Conservation (phyloP, 2,888 invertebrate genomes). For the Cephus nigrinus region DNA sequence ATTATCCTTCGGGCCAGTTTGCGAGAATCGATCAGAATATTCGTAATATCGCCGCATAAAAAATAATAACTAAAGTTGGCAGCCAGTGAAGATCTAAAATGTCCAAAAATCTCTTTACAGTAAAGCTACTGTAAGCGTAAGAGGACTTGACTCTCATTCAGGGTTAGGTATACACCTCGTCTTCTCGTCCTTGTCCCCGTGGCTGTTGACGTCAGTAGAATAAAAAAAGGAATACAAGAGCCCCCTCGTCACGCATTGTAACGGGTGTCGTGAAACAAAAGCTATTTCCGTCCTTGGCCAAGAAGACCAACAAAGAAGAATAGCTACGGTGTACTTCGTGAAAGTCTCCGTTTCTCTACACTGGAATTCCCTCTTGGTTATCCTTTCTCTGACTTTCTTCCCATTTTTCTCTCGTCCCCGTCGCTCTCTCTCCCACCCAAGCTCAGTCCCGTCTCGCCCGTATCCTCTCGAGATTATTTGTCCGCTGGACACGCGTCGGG, state of each 20-base stretch:
- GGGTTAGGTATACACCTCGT: background rate
- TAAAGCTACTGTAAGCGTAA: background rate
- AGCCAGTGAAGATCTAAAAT: too few relatives aligned
- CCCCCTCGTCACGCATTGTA: background rate
- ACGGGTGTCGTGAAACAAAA: background rate
- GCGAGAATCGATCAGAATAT: background rate
- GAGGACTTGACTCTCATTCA: background rate
- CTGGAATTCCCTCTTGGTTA: background rate
- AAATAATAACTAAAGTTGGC: background rate
- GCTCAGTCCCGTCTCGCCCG: background rate
- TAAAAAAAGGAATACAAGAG: background rate
- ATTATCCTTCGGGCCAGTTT: background rate
- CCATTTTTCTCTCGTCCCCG: background rate
- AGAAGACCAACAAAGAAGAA: background rate
- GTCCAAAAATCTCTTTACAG: background rate
- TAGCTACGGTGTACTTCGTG: background rate
- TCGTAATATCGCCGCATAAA: background rate
- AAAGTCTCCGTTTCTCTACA: background rate
- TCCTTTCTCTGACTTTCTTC: background rate
- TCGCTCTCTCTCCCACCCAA: background rate
- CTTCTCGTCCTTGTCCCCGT: background rate
- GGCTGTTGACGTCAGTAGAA: background rate
- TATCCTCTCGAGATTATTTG: background rate
- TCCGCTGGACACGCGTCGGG: background rate
- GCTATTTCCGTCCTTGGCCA: background rate